A percentile compares a stretch with the other conserved stretches of the same genome.
These are phyloP conservation scores for Gambusia holbrooki DNA, from an alignment of 2,113 vertebrate species.

Conservation along the genomic window DNA sequence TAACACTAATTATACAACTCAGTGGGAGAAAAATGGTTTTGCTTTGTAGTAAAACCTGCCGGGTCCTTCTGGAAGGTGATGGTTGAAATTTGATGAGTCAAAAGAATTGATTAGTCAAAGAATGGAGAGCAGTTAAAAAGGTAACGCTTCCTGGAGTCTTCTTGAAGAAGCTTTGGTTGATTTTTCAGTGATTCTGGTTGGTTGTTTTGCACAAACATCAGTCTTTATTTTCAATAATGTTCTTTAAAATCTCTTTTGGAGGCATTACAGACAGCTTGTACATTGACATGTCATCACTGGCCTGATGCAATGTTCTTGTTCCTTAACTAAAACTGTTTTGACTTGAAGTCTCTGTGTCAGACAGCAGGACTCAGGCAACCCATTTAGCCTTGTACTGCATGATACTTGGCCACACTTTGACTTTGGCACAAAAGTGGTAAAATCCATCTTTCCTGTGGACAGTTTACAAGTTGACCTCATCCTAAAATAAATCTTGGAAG, in stretches of 20 bases:
- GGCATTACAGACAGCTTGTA: not conserved
- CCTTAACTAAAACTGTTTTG: constrained; percentile 25
- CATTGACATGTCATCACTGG: no score
- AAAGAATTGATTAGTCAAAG: no score
- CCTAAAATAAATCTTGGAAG: constrained; percentile 53
- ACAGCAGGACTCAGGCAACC: constrained; percentile 11
- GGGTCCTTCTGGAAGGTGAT: no score
- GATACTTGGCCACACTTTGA: constrained; percentile 27
- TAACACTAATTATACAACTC: no score
- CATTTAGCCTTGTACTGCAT: constrained; percentile 15
- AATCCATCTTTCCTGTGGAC: constrained; percentile 27
- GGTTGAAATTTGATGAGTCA: no score
- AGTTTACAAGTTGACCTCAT: constrained; percentile 39
- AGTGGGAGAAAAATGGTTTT: no score
- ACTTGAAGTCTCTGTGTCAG: constrained; percentile 1
- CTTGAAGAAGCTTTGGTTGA: no score
- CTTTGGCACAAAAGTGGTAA: constrained; percentile 23
- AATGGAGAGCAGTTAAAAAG: no score
- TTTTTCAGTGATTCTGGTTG: not conserved
- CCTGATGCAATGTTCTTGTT: constrained; percentile 31
- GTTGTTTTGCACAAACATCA: not conserved
- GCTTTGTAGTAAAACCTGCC: no score
- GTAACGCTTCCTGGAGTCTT: no score
- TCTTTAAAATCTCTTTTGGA: not conserved
- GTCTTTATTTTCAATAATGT: not conserved